Conservation (phyloP, 2,797 vertebrate genomes). For the Trichosurus vulpecula region DNA sequence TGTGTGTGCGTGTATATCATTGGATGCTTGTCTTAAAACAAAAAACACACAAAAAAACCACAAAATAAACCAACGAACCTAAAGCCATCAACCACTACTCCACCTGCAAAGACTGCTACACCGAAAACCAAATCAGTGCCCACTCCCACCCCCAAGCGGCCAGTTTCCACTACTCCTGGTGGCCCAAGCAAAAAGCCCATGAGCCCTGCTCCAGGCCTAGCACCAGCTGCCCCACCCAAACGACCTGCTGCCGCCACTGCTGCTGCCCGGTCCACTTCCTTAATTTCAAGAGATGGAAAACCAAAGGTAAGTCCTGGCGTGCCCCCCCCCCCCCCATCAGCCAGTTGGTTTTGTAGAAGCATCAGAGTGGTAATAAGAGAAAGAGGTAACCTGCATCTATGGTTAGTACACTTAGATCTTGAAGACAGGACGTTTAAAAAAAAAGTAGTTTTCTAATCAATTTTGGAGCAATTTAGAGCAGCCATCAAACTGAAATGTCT, state of each 20-base stretch:
- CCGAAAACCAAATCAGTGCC: constrained; percentile 85
- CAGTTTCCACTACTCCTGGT: constrained; percentile 80
- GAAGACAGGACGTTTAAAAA: not conserved
- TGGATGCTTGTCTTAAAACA: constrained; percentile 78
- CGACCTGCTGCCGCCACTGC: constrained; percentile 82
- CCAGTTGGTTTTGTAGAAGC: rapidly evolving
- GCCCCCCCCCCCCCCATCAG: not conserved
- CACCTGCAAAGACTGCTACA: constrained; percentile 84
- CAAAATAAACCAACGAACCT: constrained; percentile 74
- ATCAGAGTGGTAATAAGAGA: not conserved
- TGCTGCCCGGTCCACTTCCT: constrained; percentile 80
- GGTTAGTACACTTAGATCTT: not conserved
- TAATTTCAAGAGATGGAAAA: constrained; percentile 89
- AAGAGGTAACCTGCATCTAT: not conserved
- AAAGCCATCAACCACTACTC: constrained; percentile 85
- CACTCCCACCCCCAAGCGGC: constrained; percentile 86
- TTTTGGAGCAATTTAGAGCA: not conserved
- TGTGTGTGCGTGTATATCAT: constrained; percentile 58
- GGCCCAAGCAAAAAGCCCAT: constrained; percentile 89
- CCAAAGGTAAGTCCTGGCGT: constrained; percentile 97
- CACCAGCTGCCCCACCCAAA: constrained; percentile 84
- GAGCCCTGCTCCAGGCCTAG: constrained; percentile 81
- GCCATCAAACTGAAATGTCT: not conserved
- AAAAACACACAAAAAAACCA: constrained; percentile 12
- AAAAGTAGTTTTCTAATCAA: not conserved